A percentile compares a stretch with the other conserved stretches of the same genome.
phyloP scores from a whole-genome alignment of 1,140 invertebrate genomes.

The Halesus radiatus region DNA sequence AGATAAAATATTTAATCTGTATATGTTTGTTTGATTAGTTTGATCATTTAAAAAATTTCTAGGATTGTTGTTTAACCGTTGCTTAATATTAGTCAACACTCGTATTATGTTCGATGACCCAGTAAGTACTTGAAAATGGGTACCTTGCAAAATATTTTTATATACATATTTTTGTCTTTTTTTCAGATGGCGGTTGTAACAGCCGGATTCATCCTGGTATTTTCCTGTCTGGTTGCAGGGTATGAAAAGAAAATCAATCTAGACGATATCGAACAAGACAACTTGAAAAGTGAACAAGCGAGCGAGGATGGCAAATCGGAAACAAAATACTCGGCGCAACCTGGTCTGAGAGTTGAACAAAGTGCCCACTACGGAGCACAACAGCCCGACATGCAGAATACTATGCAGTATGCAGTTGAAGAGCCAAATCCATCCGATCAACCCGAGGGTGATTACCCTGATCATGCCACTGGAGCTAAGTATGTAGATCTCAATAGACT shows the following conservation, averaged over 20 bases:
- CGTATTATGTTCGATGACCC: no score
- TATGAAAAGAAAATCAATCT: constrained; percentile 68
- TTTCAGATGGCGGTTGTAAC: constrained; percentile 63
- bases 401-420: constrained; percentile 54
- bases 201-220: constrained; percentile 60
- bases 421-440: constrained; percentile 38
- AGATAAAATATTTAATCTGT: no score
- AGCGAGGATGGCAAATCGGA: constrained; percentile 48
- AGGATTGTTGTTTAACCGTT: no score
- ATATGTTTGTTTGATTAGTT: no score
- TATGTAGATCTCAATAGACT: constrained; percentile 41
- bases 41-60: no score
- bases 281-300: constrained; percentile 66
- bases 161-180: constrained; percentile 55
- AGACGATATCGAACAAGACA: constrained; percentile 69
- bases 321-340: constrained; percentile 33
- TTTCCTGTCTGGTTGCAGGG: constrained; percentile 51
- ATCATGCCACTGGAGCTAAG: constrained; percentile 16
- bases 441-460: constrained; percentile 25
- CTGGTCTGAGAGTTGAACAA: constrained; percentile 28
- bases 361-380: constrained; percentile 14
- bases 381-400: constrained; percentile 9
- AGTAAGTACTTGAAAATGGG: no score
- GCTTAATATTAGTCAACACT: no score
- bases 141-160: background rate